Conservation (phyloP, 1,140 invertebrate species). For the Drosophila kanapiae region DNA sequence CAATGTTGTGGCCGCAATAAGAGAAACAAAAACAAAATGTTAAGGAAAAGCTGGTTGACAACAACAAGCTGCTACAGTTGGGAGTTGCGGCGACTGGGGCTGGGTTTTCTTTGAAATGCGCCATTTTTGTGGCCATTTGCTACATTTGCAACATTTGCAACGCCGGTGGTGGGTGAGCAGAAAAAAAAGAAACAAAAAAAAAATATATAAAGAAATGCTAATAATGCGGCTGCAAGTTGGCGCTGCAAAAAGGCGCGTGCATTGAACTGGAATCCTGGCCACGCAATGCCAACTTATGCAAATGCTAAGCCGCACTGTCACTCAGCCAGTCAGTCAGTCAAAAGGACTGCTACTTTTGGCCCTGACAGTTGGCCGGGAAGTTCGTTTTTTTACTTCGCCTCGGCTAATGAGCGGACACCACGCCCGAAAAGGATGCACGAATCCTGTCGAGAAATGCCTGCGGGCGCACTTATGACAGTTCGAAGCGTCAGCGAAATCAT, state of each 20-base stretch:
- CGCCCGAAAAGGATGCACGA: slow-evolving; percentile 23
- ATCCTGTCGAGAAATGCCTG: slow-evolving; percentile 63
- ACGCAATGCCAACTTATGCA: slow-evolving; percentile 69
- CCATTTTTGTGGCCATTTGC: slow-evolving; percentile 83
- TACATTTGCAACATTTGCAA: slow-evolving; percentile 62
- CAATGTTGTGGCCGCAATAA: slow-evolving; percentile 69
- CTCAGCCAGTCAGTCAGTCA: slow-evolving; percentile 51
- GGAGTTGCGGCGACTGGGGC: slow-evolving; percentile 23
- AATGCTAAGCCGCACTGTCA: slow-evolving; percentile 57
- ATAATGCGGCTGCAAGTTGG: slow-evolving; percentile 72
- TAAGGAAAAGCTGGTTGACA: slow-evolving; percentile 54
- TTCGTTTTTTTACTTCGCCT: background rate
- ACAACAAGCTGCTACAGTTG: slow-evolving; percentile 32
- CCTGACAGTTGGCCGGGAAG: slow-evolving; percentile 40
- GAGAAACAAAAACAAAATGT: background rate
- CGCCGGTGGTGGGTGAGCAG: slow-evolving; percentile 39
- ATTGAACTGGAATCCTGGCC: slow-evolving; percentile 72
- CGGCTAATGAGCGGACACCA: slow-evolving; percentile 65
- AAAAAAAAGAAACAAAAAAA: slow-evolving; percentile 52
- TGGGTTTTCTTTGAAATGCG: slow-evolving; percentile 67
- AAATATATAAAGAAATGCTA: slow-evolving; percentile 64
- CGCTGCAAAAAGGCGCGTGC: slow-evolving; percentile 64
- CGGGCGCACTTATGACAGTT: slow-evolving; percentile 84
- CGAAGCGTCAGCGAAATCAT: slow-evolving; percentile 85
- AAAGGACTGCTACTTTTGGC: background rate